phyloP scores from a whole-genome alignment of 2,888 invertebrate species.

The Drosophila prolongata region DNA sequence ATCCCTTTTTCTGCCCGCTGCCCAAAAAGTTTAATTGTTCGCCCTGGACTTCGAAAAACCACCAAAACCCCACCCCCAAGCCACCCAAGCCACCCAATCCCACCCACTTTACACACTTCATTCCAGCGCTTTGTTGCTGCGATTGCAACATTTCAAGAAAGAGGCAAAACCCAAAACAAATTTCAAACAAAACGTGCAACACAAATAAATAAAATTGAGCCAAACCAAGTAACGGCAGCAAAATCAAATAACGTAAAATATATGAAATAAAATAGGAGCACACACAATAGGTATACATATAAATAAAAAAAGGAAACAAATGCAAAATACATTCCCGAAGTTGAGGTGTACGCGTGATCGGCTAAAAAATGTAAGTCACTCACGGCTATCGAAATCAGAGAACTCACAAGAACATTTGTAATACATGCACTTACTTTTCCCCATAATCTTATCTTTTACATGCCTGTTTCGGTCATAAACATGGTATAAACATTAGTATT shows the following conservation, averaged over 20 bases:
- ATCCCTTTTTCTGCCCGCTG: constrained; percentile 22
- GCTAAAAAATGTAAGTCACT: background rate
- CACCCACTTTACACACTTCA: constrained; percentile 27
- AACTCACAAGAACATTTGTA: background rate
- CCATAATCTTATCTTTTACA: background rate
- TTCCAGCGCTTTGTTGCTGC: constrained; percentile 15
- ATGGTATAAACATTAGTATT: constrained; percentile 4
- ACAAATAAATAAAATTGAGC: constrained; percentile 22
- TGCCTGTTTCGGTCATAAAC: background rate
- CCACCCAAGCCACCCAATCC: too few relatives aligned
- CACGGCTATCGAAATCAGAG: background rate
- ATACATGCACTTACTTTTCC: background rate
- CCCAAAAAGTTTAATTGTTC: constrained; percentile 69
- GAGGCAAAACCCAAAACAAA: constrained; percentile 16
- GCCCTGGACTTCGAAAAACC: constrained; percentile 49
- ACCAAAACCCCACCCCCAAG: constrained; percentile 1
- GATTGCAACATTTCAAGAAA: constrained; percentile 31
- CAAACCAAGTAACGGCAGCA: background rate
- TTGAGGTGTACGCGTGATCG: constrained; percentile 1
- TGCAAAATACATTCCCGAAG: constrained; percentile 5
- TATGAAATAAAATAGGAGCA: constrained; percentile 2
- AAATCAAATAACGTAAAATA: constrained; percentile 24
- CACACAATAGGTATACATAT: constrained; percentile 4
- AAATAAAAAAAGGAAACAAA: constrained; percentile 1
- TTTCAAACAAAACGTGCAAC: constrained; percentile 13